A percentile compares a stretch with the other conserved stretches of the same genome.
Evolutionary conservation across 2,888 invertebrate genomes (phyloP).

Genomic region (Nomada fabriciana): DNA sequence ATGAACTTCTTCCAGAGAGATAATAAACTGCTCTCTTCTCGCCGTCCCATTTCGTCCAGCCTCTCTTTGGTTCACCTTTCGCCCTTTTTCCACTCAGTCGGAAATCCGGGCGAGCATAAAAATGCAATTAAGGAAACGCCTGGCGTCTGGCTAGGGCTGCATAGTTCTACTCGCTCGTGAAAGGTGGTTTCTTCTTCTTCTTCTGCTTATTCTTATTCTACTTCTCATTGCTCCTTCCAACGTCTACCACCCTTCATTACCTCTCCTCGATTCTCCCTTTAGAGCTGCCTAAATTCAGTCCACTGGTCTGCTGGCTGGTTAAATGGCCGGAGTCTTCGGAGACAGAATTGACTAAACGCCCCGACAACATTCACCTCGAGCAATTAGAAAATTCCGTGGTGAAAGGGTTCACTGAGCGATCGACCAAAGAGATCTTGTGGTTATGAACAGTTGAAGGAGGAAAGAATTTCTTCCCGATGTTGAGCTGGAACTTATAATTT

Average conservation of each 20-base stretch:
- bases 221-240: slow-evolving; percentile 34
- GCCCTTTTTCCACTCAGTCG: slow-evolving; percentile 51
- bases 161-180: slow-evolving; percentile 47
- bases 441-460: neutral
- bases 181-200: slow-evolving; percentile 48
- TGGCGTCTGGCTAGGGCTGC: slow-evolving; percentile 65
- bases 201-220: slow-evolving; percentile 27
- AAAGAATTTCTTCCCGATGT: too few species aligned
- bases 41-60: slow-evolving; percentile 17
- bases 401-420: slow-evolving; percentile 36
- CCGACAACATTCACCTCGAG: slow-evolving; percentile 13
- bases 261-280: slow-evolving; percentile 12
- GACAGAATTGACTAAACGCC: slow-evolving; percentile 20
- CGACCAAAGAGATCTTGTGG: slow-evolving; percentile 15
- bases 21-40: slow-evolving; percentile 63
- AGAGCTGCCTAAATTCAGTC: slow-evolving; percentile 45
- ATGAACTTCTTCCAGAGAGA: slow-evolving; percentile 46
- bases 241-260: slow-evolving; percentile 47
- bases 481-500: too few species aligned
- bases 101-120: slow-evolving; percentile 78
- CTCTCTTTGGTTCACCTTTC: slow-evolving; percentile 13
- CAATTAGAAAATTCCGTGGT: slow-evolving; percentile 41
- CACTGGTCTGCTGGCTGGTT: slow-evolving; percentile 31
- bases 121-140: slow-evolving; percentile 82
- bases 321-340: slow-evolving; percentile 29